Evolutionary conservation across 2,113 vertebrate genomes (phyloP).

Genomic region (Ammospiza nelsoni): DNA sequence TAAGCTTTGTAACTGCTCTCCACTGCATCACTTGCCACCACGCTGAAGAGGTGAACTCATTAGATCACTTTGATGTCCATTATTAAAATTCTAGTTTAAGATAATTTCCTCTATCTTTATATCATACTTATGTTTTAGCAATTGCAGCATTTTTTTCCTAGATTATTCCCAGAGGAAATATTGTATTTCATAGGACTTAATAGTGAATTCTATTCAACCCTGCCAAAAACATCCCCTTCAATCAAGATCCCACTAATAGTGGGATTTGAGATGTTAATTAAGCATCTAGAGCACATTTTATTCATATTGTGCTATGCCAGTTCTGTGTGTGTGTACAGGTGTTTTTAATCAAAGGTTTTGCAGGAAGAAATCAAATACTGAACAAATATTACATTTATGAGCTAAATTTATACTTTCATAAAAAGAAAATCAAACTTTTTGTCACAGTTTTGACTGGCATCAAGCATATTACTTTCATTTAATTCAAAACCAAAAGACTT

Average conservation of each 20-base stretch:
- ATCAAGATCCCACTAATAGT: not conserved
- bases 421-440: not conserved
- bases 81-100: not conserved
- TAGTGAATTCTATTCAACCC: not conserved
- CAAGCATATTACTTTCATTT: not conserved
- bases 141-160: not conserved
- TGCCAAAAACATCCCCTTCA: not conserved
- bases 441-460: not conserved
- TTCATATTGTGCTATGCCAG: not conserved
- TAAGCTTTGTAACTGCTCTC: not conserved
- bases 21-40: not conserved
- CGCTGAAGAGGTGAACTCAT: not conserved
- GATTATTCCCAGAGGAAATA: not conserved
- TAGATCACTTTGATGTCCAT: not conserved
- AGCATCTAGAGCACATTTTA: not conserved
- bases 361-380: not conserved
- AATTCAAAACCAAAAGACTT: not conserved
- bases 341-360: not conserved
- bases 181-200: not conserved
- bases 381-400: not conserved
- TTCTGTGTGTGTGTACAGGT: not conserved
- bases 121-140: not conserved
- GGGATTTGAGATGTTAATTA: not conserved
- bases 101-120: not conserved
- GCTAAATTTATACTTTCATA: not conserved